Evolutionary conservation across 2,888 invertebrate genomes (phyloP).

Genomic region (Platerodrilus igneus): DNA sequence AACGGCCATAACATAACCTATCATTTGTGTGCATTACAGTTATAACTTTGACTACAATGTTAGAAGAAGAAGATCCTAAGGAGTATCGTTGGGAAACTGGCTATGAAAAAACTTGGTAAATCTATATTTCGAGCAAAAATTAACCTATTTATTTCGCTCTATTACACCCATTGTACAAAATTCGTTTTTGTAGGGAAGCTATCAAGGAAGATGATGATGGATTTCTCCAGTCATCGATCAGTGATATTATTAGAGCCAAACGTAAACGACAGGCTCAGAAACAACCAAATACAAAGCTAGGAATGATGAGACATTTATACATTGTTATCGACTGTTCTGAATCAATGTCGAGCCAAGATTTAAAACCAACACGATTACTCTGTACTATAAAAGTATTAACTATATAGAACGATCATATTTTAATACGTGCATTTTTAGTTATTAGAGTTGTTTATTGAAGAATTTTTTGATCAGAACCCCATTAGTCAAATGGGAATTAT

Average conservation of each 20-base stretch:
- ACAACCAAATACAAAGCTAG: constrained; percentile 76
- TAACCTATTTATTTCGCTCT: constrained; percentile 11
- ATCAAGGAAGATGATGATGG: constrained; percentile 96
- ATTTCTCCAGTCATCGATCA: constrained; percentile 82
- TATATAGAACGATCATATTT: no score
- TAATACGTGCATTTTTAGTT: constrained; percentile 61
- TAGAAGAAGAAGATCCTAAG: constrained; percentile 78
- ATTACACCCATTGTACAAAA: no score
- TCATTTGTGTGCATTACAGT: neutral
- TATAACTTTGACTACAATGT: no score
- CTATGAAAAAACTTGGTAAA: constrained; percentile 89
- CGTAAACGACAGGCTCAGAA: constrained; percentile 70
- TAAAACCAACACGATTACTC: constrained; percentile 87
- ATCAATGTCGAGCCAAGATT: constrained; percentile 90
- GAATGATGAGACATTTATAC: constrained; percentile 97
- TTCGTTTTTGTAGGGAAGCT: constrained; percentile 68
- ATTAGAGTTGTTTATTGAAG: constrained; percentile 88
- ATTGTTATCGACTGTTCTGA: constrained; percentile 90
- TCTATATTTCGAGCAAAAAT: no score
- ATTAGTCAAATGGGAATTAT: constrained; percentile 95
- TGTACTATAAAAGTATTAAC: constrained; percentile 80
- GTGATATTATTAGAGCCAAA: constrained; percentile 86
- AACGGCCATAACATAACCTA: no score
- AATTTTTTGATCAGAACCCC: constrained; percentile 98
- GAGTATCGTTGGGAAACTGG: constrained; percentile 95